phyloP scores from a whole-genome alignment of 2,113 vertebrate species.

The Anser cygnoides region DNA sequence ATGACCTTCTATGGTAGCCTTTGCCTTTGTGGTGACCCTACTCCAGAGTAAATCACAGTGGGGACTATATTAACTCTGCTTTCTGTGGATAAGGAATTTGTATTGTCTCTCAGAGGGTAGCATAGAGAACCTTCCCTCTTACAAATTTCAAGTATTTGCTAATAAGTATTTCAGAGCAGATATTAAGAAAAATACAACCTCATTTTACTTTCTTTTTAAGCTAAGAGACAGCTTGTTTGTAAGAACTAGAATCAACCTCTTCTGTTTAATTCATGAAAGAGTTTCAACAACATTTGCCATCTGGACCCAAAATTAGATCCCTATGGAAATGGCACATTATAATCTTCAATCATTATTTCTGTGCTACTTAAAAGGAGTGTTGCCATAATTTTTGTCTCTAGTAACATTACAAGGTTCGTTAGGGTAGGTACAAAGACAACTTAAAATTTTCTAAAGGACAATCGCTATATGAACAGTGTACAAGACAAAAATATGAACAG shows the following conservation, averaged over 20 bases:
- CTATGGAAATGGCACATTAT: slow-evolving; percentile 13
- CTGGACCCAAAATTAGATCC: slow-evolving; percentile 23
- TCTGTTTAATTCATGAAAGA: slow-evolving; percentile 39
- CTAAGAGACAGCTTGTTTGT: neutral
- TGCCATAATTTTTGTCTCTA: neutral
- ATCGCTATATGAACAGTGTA: neutral
- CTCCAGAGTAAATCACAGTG: neutral
- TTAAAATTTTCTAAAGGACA: slow-evolving; percentile 1
- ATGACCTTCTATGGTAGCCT: neutral
- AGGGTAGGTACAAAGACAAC: neutral
- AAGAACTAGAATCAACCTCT: neutral
- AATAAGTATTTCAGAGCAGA: neutral
- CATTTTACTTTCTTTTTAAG: neutral
- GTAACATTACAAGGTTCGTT: neutral
- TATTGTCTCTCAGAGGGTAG: neutral
- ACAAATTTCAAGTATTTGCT: neutral
- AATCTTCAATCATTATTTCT: slow-evolving; percentile 34
- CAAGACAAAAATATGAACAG: neutral
- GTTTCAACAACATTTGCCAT: slow-evolving; percentile 48
- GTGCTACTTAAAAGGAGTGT: neutral
- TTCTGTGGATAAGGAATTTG: neutral
- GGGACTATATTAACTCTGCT: neutral
- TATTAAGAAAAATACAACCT: neutral
- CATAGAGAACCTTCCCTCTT: neutral
- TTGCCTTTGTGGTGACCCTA: neutral